Evolutionary conservation across 2,888 invertebrate genomes (phyloP).

Genomic region (Trachelus iudaicus): DNA sequence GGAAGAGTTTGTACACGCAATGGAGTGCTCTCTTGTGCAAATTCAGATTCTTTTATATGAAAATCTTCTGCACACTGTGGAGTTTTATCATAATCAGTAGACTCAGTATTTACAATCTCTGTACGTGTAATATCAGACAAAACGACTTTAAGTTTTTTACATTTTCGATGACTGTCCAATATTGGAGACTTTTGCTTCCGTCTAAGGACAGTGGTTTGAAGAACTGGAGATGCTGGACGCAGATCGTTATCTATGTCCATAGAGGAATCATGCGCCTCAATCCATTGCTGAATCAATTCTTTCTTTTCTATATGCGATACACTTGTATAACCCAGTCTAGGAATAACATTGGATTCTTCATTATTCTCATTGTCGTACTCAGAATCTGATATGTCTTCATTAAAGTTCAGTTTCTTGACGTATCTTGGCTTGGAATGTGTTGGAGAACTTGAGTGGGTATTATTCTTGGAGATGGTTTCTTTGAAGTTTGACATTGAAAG

Average conservation of each 20-base stretch:
- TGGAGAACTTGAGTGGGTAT: slow-evolving; percentile 18
- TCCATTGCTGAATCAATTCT: slow-evolving; percentile 43
- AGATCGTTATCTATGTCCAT: not conserved
- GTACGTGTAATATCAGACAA: not conserved
- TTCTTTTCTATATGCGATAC: slow-evolving; percentile 19
- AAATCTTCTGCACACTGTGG: not conserved
- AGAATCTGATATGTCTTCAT: not conserved
- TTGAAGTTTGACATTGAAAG: slow-evolving; percentile 16
- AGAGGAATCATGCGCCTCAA: slow-evolving; percentile 28
- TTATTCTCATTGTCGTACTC: not conserved
- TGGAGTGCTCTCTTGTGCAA: not conserved
- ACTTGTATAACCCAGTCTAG: not conserved
- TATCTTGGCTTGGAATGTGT: slow-evolving; percentile 12
- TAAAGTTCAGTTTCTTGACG: not conserved
- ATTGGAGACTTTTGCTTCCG: slow-evolving; percentile 4
- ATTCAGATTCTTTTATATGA: not conserved
- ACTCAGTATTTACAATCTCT: not conserved
- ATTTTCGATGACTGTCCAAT: not conserved
- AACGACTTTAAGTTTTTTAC: not conserved
- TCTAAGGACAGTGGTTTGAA: slow-evolving; percentile 11
- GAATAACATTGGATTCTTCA: not conserved
- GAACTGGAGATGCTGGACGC: not conserved
- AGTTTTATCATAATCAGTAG: not conserved
- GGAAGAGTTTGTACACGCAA: not conserved
- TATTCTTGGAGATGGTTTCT: slow-evolving; percentile 17